Evolutionary conservation across 2,797 vertebrate genomes (phyloP).

Genomic region (Sciaenops ocellatus): DNA sequence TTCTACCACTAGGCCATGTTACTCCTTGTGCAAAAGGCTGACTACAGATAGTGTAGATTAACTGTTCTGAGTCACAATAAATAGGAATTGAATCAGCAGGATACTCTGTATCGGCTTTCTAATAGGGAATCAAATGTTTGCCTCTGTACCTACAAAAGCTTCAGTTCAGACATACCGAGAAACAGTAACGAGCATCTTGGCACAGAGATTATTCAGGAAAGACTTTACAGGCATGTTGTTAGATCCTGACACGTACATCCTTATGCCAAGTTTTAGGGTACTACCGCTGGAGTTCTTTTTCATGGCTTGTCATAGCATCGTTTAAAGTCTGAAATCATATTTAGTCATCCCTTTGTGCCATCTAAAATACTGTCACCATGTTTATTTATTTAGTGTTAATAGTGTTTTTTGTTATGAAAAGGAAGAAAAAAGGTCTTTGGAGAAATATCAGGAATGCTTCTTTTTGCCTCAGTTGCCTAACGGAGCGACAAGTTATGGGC

Average conservation of each 20-base stretch:
- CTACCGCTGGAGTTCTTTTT: neutral
- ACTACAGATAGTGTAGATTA: conserved; percentile 5
- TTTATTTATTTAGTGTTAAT: no score
- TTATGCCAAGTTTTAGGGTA: no score
- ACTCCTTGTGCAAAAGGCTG: neutral
- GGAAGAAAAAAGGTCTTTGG: neutral
- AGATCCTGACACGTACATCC: neutral
- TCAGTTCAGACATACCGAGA: neutral
- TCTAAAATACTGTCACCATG: neutral
- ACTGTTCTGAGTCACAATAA: neutral
- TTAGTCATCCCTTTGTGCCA: neutral
- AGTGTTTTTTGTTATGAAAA: neutral
- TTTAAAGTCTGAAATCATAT: neutral
- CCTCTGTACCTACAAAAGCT: neutral
- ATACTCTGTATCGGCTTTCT: neutral
- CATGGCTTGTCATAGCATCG: neutral
- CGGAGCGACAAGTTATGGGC: no score
- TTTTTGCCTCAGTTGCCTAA: neutral
- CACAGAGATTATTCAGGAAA: conserved; percentile 16
- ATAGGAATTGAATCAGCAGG: neutral
- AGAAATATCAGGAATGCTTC: neutral
- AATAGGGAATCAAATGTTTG: neutral
- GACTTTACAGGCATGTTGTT: conserved; percentile 5
- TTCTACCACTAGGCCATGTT: neutral
- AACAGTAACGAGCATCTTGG: neutral